These are phyloP conservation scores for Vulpes ferrilata DNA, from an alignment of 2,113 vertebrate genomes.

Conservation along the genomic window DNA sequence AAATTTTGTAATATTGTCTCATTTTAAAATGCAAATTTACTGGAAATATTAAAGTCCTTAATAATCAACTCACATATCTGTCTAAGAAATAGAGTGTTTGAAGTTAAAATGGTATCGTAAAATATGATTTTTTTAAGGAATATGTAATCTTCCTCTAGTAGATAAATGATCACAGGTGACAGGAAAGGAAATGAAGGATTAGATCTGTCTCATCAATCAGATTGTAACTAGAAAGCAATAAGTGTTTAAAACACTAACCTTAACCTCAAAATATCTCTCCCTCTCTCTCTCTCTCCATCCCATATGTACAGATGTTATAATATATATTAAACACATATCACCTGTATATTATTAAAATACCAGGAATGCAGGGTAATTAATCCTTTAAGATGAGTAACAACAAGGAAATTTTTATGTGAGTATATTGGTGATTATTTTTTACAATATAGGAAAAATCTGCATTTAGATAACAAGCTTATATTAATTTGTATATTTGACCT, in stretches of 20 bases:
- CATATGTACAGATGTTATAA: not conserved
- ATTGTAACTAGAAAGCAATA: conserved; percentile 58
- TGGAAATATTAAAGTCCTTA: not conserved
- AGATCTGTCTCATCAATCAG: conserved; percentile 45
- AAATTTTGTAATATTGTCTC: not conserved
- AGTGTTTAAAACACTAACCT: conserved; percentile 13
- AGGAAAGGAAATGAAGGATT: conserved; percentile 58
- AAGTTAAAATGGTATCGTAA: not conserved
- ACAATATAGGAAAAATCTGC: not conserved
- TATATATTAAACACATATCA: not conserved
- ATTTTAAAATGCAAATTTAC: conserved; percentile 51
- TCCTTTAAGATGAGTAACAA: conserved; percentile 12
- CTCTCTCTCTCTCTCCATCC: not conserved
- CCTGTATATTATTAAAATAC: not conserved
- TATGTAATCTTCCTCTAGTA: conserved; percentile 46
- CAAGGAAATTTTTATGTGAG: not conserved
- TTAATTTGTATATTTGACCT: not conserved
- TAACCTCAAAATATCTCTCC: not conserved
- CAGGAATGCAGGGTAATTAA: not conserved
- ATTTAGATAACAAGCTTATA: not conserved
- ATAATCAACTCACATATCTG: not conserved
- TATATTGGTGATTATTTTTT: conserved; percentile 51
- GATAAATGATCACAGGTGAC: conserved; percentile 46
- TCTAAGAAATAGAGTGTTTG: not conserved
- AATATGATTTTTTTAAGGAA: conserved; percentile 33